Evolutionary conservation across 2,888 invertebrate species (phyloP).

Genomic region (Acanthococcus lagerstroemiae): DNA sequence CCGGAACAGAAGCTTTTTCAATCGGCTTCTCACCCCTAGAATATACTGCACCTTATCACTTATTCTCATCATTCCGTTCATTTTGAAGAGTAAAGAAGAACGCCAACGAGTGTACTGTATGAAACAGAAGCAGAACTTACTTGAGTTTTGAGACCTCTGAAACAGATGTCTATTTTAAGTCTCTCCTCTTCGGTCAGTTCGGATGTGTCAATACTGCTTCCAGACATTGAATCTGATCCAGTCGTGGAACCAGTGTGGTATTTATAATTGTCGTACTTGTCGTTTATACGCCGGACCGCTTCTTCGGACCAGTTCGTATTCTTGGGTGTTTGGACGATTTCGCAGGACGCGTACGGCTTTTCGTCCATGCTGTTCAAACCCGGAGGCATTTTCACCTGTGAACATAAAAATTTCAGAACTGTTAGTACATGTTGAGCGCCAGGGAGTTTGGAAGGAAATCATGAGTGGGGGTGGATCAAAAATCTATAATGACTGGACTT

Average conservation of each 20-base stretch:
- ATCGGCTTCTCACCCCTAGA: too few species aligned
- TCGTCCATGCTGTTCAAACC: constrained; percentile 16
- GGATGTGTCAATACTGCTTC: constrained; percentile 33
- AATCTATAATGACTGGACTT: too few species aligned
- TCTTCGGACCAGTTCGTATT: constrained; percentile 23
- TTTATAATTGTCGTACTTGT: constrained; percentile 30
- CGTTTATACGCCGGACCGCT: constrained; percentile 22
- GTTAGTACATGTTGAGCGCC: background rate
- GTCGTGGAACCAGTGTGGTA: constrained; percentile 29
- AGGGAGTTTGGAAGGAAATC: too few species aligned
- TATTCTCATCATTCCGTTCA: too few species aligned
- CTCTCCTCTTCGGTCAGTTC: constrained; percentile 54
- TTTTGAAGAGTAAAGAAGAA: too few species aligned
- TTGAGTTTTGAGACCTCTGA: constrained; percentile 65
- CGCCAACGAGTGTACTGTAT: too few species aligned
- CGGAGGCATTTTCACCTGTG: constrained; percentile 23
- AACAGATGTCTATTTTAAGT: constrained; percentile 61
- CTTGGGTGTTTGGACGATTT: constrained; percentile 24
- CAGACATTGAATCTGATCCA: constrained; percentile 38
- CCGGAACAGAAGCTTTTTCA: too few species aligned
- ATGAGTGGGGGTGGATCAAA: too few species aligned
- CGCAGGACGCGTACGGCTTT: constrained; percentile 25
- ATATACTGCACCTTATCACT: too few species aligned
- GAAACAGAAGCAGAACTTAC: too few species aligned
- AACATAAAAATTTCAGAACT: background rate